A percentile compares a stretch with the other conserved stretches of the same genome.
phyloP scores from a whole-genome alignment of 2,113 vertebrate species.

The Epinephelus moara region DNA sequence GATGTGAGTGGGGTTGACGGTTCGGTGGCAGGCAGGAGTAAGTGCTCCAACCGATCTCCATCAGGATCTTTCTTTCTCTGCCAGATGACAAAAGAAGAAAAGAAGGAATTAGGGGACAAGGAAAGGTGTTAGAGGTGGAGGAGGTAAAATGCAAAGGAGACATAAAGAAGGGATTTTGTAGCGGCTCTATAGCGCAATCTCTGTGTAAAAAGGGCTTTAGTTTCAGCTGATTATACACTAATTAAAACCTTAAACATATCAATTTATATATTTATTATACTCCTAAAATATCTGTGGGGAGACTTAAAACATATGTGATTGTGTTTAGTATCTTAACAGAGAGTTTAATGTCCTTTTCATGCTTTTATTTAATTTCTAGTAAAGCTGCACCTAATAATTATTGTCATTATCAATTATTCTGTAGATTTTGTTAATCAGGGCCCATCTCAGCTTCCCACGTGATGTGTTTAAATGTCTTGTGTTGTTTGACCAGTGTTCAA shows the following conservation, averaged over 20 bases:
- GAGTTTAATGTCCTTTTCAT: neutral
- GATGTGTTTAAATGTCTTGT: neutral
- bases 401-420: too few species aligned
- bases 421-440: neutral
- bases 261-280: too few species aligned
- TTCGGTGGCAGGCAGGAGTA: constrained; percentile 40
- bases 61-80: constrained; percentile 16
- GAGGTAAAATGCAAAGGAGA: too few species aligned
- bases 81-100: neutral
- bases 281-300: too few species aligned
- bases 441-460: neutral
- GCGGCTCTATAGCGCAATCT: too few species aligned
- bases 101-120: neutral
- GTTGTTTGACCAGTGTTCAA: neutral
- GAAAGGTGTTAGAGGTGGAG: too few species aligned
- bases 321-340: neutral
- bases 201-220: too few species aligned
- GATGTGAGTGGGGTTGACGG: constrained; percentile 51
- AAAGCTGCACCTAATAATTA: neutral
- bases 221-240: too few species aligned
- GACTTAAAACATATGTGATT: neutral
- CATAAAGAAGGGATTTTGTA: too few species aligned
- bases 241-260: too few species aligned
- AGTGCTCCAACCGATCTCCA: constrained; percentile 59
- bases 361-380: too few species aligned